Base-by-base conservation (phyloP, 2,888 invertebrate species). In the Eutolmus rufibarbis region DNA sequence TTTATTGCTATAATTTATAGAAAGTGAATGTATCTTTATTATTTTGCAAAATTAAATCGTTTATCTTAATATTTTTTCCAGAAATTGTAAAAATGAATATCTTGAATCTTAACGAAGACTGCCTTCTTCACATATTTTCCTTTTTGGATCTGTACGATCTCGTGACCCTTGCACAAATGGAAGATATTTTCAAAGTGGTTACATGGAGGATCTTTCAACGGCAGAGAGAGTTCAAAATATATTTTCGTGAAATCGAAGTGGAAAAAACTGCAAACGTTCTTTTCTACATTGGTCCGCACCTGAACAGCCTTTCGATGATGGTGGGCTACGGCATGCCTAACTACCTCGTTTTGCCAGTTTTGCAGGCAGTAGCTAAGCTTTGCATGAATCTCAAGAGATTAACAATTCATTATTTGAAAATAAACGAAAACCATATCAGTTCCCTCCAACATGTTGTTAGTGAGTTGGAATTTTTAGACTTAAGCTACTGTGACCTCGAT, bases 51-150 rank as follows among this genome's bases (percentile, higher is more conserved):
- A 5, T 56, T n/a, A 56, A 56, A n/a, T 19, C 5, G 1, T 56
- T 19, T 56, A 14, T 46, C 16, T 3, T 16, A 14, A 46, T n/a
- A 34, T 16, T 16, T 56, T 5, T 82, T 82, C 34, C 31, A 82
- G 82, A n/a, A 28, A 34, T 56, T 31, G 43, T n/a, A 14, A 82
- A 40, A 56, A 82, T 82, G 82, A 82, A 37, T 23, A 46, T 82
- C 5, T 57, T 82, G 40, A n/a, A 82, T 19, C 28, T 82, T 19
- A 82, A 82, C 23, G 82, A 82, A 82, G 56, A 82, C 57, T 82
- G 82, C 40, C 37, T 82, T 3, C 37, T 37, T 40, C 66, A 82
- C 37, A 82, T 82, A n/a, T 56, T 82, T 31, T 66, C 57, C 46
- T 82, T 57, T 23, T 46, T 82, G n/a, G 57, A 37, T 19, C 34